Conservation (phyloP, 2,888 invertebrate species). For the Acrobasis suavella region DNA sequence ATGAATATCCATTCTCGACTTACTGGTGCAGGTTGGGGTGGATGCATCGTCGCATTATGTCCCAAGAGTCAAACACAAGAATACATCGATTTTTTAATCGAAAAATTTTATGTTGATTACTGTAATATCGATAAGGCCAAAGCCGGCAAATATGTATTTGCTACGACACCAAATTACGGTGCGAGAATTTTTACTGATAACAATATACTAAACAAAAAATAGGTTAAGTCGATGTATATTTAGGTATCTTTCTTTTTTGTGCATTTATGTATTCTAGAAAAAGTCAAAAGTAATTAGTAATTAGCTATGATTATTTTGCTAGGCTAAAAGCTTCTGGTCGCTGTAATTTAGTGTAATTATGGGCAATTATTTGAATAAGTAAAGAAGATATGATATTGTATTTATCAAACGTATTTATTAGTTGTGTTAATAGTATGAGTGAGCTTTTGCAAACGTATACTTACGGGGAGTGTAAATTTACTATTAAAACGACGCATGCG, state of each 20-base stretch:
- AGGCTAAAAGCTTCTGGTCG: no score
- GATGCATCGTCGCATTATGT: conserved; percentile 95
- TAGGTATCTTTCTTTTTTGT: not conserved
- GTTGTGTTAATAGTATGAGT: no score
- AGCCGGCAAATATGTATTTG: conserved; percentile 85
- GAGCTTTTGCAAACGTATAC: no score
- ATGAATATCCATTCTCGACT: conserved; percentile 92
- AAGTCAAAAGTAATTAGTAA: no score
- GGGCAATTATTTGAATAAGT: no score
- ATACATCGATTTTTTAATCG: conserved; percentile 86
- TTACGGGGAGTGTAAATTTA: no score
- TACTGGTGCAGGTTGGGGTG: conserved; percentile 99
- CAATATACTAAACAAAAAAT: conserved; percentile 11
- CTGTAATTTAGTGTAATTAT: no score
- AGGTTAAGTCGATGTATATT: not conserved
- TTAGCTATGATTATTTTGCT: no score
- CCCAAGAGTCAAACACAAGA: conserved; percentile 83
- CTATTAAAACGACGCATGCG: no score
- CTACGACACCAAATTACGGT: conserved; percentile 87
- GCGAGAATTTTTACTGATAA: conserved; percentile 77
- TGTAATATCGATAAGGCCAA: conserved; percentile 78
- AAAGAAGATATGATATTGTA: no score
- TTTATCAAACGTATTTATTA: no score
- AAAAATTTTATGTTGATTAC: conserved; percentile 85
- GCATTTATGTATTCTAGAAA: no score